These are phyloP conservation scores for Gopherus flavomarginatus DNA, from an alignment of 2,113 vertebrate genomes.

Conservation along the genomic window DNA sequence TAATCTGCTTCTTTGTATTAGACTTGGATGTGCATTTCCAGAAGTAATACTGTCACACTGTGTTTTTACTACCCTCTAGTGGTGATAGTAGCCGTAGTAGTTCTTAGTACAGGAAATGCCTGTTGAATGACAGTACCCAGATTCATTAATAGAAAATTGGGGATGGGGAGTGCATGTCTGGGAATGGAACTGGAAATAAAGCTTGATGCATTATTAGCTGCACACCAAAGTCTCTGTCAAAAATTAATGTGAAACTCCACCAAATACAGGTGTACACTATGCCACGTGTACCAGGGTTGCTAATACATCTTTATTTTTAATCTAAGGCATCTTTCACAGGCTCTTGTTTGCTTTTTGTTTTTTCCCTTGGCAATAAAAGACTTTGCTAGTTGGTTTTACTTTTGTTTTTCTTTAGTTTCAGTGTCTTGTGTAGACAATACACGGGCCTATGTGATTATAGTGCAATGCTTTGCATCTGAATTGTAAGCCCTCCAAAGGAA, in stretches of 20 bases:
- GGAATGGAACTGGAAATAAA: not conserved
- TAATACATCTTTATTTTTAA: not conserved
- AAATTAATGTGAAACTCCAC: not conserved
- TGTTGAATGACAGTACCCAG: not conserved
- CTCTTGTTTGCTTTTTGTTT: not conserved
- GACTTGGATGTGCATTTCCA: rapidly evolving
- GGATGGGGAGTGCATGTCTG: not conserved
- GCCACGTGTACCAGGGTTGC: too few relatives aligned
- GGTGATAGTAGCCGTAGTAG: rapidly evolving
- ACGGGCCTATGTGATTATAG: not conserved
- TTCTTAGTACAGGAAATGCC: rapidly evolving
- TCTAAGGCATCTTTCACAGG: not conserved
- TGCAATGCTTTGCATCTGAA: not conserved
- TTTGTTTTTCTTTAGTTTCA: not conserved
- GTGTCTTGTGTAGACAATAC: not conserved
- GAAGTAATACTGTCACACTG: rapidly evolving
- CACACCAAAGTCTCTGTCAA: not conserved
- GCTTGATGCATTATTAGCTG: not conserved
- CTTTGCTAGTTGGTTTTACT: not conserved
- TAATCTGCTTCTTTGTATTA: too few relatives aligned
- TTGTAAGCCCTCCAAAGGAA: not conserved
- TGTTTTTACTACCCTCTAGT: not conserved
- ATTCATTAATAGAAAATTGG: not conserved
- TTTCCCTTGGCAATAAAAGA: not conserved
- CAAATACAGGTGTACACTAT: not conserved